phyloP scores from a whole-genome alignment of 2,113 vertebrate genomes.

The Oryzias celebensis region DNA sequence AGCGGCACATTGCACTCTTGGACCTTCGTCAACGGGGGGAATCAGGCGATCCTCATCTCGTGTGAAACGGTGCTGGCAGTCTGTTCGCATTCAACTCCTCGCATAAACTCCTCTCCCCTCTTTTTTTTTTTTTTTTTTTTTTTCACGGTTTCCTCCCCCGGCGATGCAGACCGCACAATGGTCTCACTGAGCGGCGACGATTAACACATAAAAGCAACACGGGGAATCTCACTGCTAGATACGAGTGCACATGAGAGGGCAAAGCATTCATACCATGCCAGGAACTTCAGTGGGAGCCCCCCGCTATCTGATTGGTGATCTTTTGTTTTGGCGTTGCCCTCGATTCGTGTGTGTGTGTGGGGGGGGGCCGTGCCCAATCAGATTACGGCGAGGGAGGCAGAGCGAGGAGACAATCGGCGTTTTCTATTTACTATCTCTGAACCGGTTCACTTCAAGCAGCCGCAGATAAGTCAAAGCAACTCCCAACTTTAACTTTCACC shows the following conservation, averaged over 20 bases:
- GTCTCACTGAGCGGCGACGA: slow-evolving; percentile 71
- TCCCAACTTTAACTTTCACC: slow-evolving; percentile 44
- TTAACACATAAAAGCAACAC: slow-evolving; percentile 77
- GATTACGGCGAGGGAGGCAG: slow-evolving; percentile 64
- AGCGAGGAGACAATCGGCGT: slow-evolving; percentile 56
- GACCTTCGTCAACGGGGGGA: slow-evolving; percentile 60
- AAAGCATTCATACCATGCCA: slow-evolving; percentile 70
- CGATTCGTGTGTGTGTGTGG: slow-evolving; percentile 31
- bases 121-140: slow-evolving; percentile 10
- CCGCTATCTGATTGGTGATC: slow-evolving; percentile 77
- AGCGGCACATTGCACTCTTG: slow-evolving; percentile 62
- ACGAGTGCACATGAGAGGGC: slow-evolving; percentile 68
- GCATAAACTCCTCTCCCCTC: slow-evolving; percentile 40
- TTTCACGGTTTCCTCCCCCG: slow-evolving; percentile 60
- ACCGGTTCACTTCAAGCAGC: slow-evolving; percentile 53
- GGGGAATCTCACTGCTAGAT: slow-evolving; percentile 72
- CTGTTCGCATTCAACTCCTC: slow-evolving; percentile 57
- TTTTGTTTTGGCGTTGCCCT: slow-evolving; percentile 71
- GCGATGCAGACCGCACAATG: slow-evolving; percentile 68
- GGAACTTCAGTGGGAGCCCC: slow-evolving; percentile 64
- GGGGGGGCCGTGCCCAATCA: slow-evolving; percentile 64
- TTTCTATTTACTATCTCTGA: slow-evolving; percentile 65
- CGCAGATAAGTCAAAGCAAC: slow-evolving; percentile 56
- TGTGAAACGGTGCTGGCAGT: slow-evolving; percentile 72
- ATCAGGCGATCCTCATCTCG: slow-evolving; percentile 59